Base-by-base conservation (phyloP, 2,113 vertebrate genomes). In the Amphilophus citrinellus region DNA sequence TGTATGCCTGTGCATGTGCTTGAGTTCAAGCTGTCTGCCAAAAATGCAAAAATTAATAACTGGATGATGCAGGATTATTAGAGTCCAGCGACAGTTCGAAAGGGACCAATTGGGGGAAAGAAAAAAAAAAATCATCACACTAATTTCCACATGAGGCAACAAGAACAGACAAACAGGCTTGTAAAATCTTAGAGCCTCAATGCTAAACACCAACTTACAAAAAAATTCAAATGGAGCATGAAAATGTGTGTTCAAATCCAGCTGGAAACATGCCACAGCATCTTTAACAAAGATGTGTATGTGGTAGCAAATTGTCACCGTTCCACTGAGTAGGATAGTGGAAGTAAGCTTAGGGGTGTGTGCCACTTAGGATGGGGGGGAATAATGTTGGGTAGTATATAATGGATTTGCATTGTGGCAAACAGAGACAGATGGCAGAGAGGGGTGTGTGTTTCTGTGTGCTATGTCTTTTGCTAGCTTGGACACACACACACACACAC, bases 341-440 rank as follows among this genome's bases (percentile, higher is more conserved):
- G 86, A 84, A 92, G 91, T 84, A 87, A 93, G 88, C 91, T 92
- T 77, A 84, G 88, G 93, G 92, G 91, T 87, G 91, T 91, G 89
- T 84, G 86, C 90, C 88, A 91, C 88, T 93, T 90, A 91, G 81
- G 81, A 77, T 39, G 84, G 84, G 82, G 87, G 87, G 89, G 89
- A 89, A 91, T 90, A 90, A 94, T 91, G 93, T 91, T 89, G 71
- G 91, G 87, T 84, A 90, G 92, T 90, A 91, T 87, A 91, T 85
- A 93, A 94, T 95, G 94, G 92, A 95, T 94, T 94, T 93, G 93
- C 91, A 93, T 90, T 91, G 92, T 91, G 85, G 91, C 89, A 86
- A 94, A 87, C 84, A 86, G 89, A 92, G 92, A 92, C 94, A 96
- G 94, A 95, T 95, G 93, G 94, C 80, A 77, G 76, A 79, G 80